Base-by-base conservation (phyloP, 2,888 invertebrate genomes). In the Trissolcus brochymenae region DNA sequence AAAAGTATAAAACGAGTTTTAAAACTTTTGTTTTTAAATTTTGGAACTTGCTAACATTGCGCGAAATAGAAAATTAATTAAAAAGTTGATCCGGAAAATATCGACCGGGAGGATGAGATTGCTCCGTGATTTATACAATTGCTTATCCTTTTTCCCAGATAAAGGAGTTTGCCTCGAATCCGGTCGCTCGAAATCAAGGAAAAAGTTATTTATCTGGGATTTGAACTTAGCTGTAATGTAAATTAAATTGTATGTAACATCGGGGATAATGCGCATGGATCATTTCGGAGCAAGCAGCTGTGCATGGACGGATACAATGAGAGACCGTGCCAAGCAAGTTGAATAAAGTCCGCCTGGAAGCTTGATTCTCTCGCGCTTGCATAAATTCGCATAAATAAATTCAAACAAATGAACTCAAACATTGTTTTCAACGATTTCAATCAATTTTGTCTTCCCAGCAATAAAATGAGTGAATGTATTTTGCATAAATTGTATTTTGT, bases 331-430 rank as follows among this genome's bases (percentile, higher is more conserved):
- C 73, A 60, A 61, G 61, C 60, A 66, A 73, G 66, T 73, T 73
- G 46, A 60, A 66, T 56, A 73, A 73, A 73, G 73, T 73, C 60
- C 17, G 61, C 9, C 35, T 50, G 56, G 66, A 66, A 73, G 73
- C 56, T 40, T 14, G 41, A 55, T 60, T 59, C 60, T 54, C 54
- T 50, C 35, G 35, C 7, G 35, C 9, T 72, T 65, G 6, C 40
- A 40, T 51, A 41, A 11, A 49, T 29, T 54, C 51, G 65, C 65
- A 61, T 66, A 73, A 73, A 73, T 66, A 62, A 56, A 51, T 54
- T 11, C 43, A 65, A 64, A 71, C 57, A 72, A 72, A 21, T 13
- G 41, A 40, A 40, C 11, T 21, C 29, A 11, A 46, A 16, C 46
- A 16, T 46, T 46, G 16, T 46, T 46, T 46, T 46, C 16, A 46